These are phyloP conservation scores for Coracias cyanogaster DNA, from an alignment of 2,797 vertebrate species.

Conservation along the genomic window DNA sequence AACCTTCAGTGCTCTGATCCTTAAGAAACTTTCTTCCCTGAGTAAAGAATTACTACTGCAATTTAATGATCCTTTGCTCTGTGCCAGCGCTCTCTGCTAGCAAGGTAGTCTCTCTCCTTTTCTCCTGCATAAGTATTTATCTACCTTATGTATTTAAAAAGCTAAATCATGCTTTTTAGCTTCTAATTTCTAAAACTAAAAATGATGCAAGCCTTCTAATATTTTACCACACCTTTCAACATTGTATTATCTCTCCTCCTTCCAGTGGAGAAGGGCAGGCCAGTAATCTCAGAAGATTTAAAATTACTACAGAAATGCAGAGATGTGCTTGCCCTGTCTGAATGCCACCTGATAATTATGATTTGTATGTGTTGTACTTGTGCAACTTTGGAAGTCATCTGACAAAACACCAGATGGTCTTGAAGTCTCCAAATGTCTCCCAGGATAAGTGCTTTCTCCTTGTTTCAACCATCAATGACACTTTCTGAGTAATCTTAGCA, in stretches of 20 bases:
- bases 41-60: background rate
- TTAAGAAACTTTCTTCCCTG: background rate
- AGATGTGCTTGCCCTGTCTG: background rate
- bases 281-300: background rate
- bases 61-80: background rate
- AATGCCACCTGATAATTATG: background rate
- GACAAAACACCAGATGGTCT: conserved; percentile 25
- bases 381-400: background rate
- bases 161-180: background rate
- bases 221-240: background rate
- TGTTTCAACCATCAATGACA: background rate
- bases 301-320: background rate
- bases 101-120: background rate
- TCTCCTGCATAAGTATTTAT: background rate
- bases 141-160: background rate
- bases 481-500: background rate
- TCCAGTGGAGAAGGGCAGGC: background rate
- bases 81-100: background rate
- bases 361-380: background rate
- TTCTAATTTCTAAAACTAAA: background rate
- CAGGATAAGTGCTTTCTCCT: background rate
- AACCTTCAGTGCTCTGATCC: background rate
- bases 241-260: background rate
- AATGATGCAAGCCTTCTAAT: background rate
- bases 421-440: conserved; percentile 10